Evolutionary conservation across 1,140 invertebrate species (phyloP), one percentile per base, ranked within the genome.

Genomic region (Lucilia sericata): DNA sequence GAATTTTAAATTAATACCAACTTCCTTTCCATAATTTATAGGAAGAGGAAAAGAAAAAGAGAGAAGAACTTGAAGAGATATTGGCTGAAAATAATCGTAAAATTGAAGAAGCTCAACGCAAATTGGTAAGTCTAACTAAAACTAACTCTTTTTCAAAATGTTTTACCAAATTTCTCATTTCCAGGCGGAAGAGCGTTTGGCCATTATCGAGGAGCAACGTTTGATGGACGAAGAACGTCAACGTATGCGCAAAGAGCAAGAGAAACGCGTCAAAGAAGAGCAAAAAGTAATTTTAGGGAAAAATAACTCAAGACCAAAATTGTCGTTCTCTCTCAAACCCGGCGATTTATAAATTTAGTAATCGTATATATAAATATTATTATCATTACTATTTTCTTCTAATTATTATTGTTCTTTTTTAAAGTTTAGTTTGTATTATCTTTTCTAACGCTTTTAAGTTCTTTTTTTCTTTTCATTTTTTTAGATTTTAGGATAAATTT

Each of bases 61-160:
- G 97, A 87, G 96, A 97, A 94, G 97, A 98, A 92, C 93, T 99
- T 88, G 97, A 99, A 93, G 94, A 95, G 92, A 99, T 99, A 92
- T 96, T 99, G 95, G 97, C 97, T 88, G 97, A 99, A 94, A 99
- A 99, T 94, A 98, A 98, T 94, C 95, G 94, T 92, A 99, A 98
- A 93, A 98, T 99, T 86, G 97, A 99, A 92, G 97, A 98, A 92
- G 97, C 97, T 86, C 97, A 99, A 93, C 95, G 95, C 91, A 98
- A 98, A 96, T 93, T 99, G 94, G 98, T 99, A 93, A 94, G 93
- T 91, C 9, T 74, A 51, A 42, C 42, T 10, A 7, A 42, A 42
- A 42, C 42, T 5, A 42, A 7, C 42, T 2, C n/a, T 42, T 42
- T 30, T 3, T 30, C 3, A 30, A 30, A 42, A 42, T 42, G 10